Percentiles rank a stretch among this genome's conserved stretches.
Conservation (phyloP, 2,113 vertebrate species). For the Clarias gariepinus region DNA sequence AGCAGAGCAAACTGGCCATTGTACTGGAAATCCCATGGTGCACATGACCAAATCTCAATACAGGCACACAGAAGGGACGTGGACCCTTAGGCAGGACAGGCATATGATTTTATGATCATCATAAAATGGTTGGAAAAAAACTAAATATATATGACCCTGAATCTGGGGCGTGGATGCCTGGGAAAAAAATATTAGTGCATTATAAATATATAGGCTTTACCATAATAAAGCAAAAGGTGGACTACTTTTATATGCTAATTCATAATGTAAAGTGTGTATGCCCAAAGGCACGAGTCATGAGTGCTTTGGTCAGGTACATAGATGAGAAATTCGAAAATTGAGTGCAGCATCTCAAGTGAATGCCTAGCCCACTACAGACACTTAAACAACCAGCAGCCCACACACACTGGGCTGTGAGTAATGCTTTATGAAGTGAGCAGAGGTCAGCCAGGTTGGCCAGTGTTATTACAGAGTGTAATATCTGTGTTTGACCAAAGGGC, state of each 20-base stretch:
- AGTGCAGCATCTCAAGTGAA: conserved; percentile 29
- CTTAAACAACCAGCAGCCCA: conserved; percentile 64
- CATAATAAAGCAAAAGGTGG: background rate
- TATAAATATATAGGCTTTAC: background rate
- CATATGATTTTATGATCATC: conserved; percentile 62
- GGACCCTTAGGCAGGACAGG: conserved; percentile 63
- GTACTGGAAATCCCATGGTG: conserved; percentile 71
- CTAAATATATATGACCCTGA: background rate
- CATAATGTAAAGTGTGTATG: background rate
- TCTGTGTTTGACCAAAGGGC: conserved; percentile 76
- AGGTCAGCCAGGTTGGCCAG: conserved; percentile 71
- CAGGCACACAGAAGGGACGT: conserved; percentile 50
- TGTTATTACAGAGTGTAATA: conserved; percentile 78
- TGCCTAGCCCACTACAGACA: conserved; percentile 26
- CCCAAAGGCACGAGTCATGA: background rate
- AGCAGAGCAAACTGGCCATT: conserved; percentile 87
- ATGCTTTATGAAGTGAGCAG: conserved; percentile 69
- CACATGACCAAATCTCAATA: conserved; percentile 69
- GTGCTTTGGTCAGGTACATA: conserved; percentile 23
- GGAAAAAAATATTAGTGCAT: background rate
- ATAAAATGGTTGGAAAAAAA: conserved; percentile 64
- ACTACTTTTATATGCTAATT: background rate
- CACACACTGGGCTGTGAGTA: conserved; percentile 74
- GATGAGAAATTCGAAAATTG: conserved; percentile 33
- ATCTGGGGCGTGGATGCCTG: conserved; percentile 15